phyloP scores from a whole-genome alignment of 2,113 vertebrate species.

The Nasalis larvatus region DNA sequence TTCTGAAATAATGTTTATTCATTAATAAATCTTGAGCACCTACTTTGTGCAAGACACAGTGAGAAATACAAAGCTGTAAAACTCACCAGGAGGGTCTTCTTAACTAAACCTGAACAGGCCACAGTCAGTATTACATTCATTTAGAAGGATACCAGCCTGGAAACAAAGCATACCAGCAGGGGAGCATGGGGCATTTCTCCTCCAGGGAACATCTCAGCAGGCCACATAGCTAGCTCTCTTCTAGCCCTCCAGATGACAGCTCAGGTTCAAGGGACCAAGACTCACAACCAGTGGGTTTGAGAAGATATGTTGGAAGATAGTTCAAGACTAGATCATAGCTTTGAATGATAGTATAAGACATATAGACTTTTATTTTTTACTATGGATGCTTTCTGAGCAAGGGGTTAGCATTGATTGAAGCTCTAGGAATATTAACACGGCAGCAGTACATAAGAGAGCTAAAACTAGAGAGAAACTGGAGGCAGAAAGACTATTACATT shows the following conservation, averaged over 20 bases:
- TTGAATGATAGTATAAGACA: not conserved
- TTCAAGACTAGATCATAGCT: not conserved
- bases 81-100: not conserved
- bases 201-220: not conserved
- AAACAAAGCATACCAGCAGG: not conserved
- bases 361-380: not conserved
- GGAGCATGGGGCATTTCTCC: not conserved
- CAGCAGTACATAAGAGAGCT: not conserved
- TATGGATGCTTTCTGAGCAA: not conserved
- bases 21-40: not conserved
- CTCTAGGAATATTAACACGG: not conserved
- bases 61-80: not conserved
- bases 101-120: not conserved
- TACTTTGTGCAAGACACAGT: not conserved
- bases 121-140: not conserved
- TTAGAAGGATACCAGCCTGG: not conserved
- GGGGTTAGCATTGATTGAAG: not conserved
- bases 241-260: not conserved
- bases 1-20: slow-evolving; percentile 30
- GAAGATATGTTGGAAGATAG: not conserved
- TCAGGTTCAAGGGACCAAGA: not conserved
- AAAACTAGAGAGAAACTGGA: not conserved
- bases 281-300: not conserved
- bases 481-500: not conserved
- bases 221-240: not conserved